Conservation (phyloP, 2,797 vertebrate species). For the Enteromius anoplus region DNA sequence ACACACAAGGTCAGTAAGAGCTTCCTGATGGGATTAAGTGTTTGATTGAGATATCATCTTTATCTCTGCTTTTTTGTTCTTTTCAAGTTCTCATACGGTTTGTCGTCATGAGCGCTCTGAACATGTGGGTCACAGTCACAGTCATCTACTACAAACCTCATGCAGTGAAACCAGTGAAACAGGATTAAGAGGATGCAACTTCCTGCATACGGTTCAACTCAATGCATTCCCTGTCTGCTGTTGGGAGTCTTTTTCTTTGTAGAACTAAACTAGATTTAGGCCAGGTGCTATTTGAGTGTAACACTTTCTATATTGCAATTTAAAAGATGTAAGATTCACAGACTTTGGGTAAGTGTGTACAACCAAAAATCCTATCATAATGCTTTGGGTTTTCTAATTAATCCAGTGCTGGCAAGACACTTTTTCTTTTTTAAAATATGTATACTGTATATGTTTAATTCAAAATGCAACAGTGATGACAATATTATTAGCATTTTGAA, state of each 20-base stretch:
- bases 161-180: conserved; percentile 79
- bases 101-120: conserved; percentile 83
- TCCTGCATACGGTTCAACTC: neutral
- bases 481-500: neutral
- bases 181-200: conserved; percentile 70
- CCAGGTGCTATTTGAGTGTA: conserved; percentile 3
- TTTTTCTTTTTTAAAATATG: no score
- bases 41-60: neutral
- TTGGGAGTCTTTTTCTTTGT: neutral
- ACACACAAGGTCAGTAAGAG: conserved; percentile 83
- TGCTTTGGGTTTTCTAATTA: neutral
- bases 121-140: conserved; percentile 87
- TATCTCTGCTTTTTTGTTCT: conserved; percentile 24
- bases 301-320: neutral
- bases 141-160: conserved; percentile 82
- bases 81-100: conserved; percentile 88
- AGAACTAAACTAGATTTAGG: neutral
- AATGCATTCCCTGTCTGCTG: neutral
- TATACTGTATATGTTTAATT: neutral
- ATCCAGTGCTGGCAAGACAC: neutral
- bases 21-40: neutral
- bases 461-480: neutral
- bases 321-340: neutral
- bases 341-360: neutral
- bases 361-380: neutral